Conservation (phyloP, 2,888 invertebrate genomes). For the Sesia apiformis region DNA sequence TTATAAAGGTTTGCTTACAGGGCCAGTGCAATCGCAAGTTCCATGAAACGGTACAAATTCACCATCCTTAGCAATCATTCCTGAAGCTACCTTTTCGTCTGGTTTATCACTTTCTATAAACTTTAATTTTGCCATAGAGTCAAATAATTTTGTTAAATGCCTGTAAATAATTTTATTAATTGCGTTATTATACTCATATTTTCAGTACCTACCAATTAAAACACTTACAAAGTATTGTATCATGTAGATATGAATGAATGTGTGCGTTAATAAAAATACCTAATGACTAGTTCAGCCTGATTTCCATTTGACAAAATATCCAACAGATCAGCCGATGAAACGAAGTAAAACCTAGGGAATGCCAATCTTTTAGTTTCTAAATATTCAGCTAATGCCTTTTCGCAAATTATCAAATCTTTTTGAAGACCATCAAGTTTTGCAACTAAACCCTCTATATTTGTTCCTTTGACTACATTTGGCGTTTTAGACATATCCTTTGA, state of each 20-base stretch:
- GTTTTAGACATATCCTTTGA: conserved; percentile 85
- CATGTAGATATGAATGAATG: background rate
- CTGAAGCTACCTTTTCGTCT: conserved; percentile 77
- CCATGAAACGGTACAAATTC: conserved; percentile 90
- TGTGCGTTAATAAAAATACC: conserved; percentile 24
- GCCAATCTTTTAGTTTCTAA: conserved; percentile 96
- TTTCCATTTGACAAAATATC: conserved; percentile 97
- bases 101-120: conserved; percentile 79
- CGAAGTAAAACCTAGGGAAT: conserved; percentile 97
- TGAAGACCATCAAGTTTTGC: conserved; percentile 88
- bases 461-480: conserved; percentile 92
- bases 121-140: conserved; percentile 91
- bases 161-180: conserved; percentile 49
- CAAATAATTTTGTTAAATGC: conserved; percentile 95
- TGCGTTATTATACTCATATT: conserved; percentile 2
- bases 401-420: conserved; percentile 90
- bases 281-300: conserved; percentile 88
- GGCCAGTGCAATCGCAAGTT: conserved; percentile 87
- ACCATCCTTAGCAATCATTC: conserved; percentile 96
- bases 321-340: conserved; percentile 94
- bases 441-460: conserved; percentile 88
- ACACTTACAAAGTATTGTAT: background rate
- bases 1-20: conserved; percentile 72
- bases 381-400: conserved; percentile 97
- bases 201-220: background rate